Evolutionary conservation across 2,888 invertebrate genomes (phyloP), one percentile per base, ranked within the genome.

Genomic region (Polyommatus icarus): DNA sequence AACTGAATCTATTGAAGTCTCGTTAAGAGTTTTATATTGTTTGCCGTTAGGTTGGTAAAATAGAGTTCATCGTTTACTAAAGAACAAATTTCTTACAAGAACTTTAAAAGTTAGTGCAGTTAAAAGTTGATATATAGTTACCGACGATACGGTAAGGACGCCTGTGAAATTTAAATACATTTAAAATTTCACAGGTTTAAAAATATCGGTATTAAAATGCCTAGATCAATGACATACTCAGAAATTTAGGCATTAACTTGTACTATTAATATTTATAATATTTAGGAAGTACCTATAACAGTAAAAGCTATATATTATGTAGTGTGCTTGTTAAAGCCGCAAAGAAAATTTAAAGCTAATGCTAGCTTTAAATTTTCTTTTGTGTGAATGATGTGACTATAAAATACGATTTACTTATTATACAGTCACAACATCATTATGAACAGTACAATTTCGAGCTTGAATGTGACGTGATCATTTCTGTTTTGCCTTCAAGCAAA

Each of bases 11-110:
- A 75, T 75, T 54, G 78, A 78, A 77, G 76, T 76, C 79, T 79
- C 79, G 80, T 79, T 81, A 80, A 78, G 79, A 80, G 79, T 80
- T 80, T 79, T 78, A 78, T 77, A 79, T 79, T 80, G 80, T 79
- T 77, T 79, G 78, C 29, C 29, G 75, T 54, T 78, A 79, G 78
- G 75, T 78, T 77, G 79, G 57, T 71, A 67, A 79, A 78, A 78
- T 77, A 78, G 79, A 76, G 75, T 61, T 78, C 77, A 78, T 76
- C 75, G 77, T 79, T 79, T 78, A 75, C 77, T 78, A 80, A 79
- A 76, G 77, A 77, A 80, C 76, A 78, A 80, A 78, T 79, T 79
- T 79, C 78, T 72, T 67, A 54, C 54, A 29, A 50, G 78, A 76
- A 78, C 73, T 78, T 78, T 36, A 77, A 76, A 79, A 61, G 61